These are phyloP conservation scores for Gymnarchus niloticus DNA, from an alignment of 2,113 vertebrate species.

Conservation along the genomic window DNA sequence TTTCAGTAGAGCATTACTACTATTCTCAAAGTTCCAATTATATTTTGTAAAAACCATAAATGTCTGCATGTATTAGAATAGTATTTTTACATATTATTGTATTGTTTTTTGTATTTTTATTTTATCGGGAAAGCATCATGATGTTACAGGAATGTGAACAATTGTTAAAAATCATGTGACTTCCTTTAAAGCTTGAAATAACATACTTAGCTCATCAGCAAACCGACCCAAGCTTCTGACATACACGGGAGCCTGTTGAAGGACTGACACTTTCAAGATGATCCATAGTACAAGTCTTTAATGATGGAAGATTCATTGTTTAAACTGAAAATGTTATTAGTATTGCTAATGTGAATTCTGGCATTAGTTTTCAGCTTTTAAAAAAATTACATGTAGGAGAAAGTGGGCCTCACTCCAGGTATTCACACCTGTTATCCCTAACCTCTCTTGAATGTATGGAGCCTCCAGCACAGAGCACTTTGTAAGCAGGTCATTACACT, in stretches of 20 bases:
- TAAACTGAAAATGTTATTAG: neutral
- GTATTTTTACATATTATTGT: neutral
- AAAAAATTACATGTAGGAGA: neutral
- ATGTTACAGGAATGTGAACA: neutral
- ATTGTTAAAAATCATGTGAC: neutral
- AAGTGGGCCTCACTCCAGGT: neutral
- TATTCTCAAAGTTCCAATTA: too few relatives aligned
- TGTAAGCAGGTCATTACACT: conserved; percentile 18
- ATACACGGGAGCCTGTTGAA: neutral
- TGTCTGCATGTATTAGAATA: neutral
- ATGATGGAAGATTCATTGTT: neutral
- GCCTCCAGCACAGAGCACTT: neutral
- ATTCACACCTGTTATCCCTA: neutral
- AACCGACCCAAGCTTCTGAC: neutral
- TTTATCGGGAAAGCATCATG: neutral
- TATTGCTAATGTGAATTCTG: neutral
- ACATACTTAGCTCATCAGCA: neutral
- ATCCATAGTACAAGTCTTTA: neutral
- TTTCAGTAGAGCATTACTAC: neutral
- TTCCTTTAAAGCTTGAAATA: neutral
- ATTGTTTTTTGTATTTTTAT: neutral
- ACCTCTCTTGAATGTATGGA: neutral
- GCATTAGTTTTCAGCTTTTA: neutral
- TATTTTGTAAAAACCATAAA: too few relatives aligned
- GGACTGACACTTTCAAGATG: neutral